Evolutionary conservation across 2,113 vertebrate genomes (phyloP), one percentile per base, ranked within the genome.

Genomic region (Platichthys flesus): DNA sequence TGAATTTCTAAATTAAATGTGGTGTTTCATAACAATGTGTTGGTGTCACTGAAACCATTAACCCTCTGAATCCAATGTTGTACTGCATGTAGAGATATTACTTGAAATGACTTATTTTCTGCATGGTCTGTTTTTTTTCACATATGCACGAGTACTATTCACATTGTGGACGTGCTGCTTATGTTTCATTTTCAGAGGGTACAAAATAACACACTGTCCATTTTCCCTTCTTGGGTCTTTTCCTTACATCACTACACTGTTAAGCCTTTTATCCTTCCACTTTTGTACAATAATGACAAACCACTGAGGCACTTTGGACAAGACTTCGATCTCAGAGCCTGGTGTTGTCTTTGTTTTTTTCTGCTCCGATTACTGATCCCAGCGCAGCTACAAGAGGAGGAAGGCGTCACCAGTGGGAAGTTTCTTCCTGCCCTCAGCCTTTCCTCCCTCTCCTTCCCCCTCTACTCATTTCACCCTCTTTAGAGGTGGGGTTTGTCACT

Each of bases 321-420:
- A 62, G 65, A 74, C 90, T 94, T 94, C 94, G 84, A 93, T 92
- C 92, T 91, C 67, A 37, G n/a, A 62, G 51, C 54, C 57, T 42
- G 3, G 59, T 42, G 89, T 89, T 93, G 85, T 88, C 81, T 90
- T 89, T 54, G 57, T 71, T 45, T 88, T 88, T 85, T 85, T 90
- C 71, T 56, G 45, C 85, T 89, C 80, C 51, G 67, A 42, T 89
- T 71, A 63, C 69, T 57, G 69, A 81, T 71, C 69, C 77, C 62
- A 31, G 58, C 26, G 58, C 60, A 67, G 74, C 57, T 51, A 49
- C 0, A 24, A 24, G 14, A 73, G 24, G 28, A 78, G 0, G 75
- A 71, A 71, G 81, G 57, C 51, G 65, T 86, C 73, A 63, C 47
- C 47, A 13, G 28, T 56, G 9, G 16, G 35, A 9, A 8, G 9